phyloP scores from a whole-genome alignment of 1,140 invertebrate species.

The Pachyrhynchus sulphureomaculatus region DNA sequence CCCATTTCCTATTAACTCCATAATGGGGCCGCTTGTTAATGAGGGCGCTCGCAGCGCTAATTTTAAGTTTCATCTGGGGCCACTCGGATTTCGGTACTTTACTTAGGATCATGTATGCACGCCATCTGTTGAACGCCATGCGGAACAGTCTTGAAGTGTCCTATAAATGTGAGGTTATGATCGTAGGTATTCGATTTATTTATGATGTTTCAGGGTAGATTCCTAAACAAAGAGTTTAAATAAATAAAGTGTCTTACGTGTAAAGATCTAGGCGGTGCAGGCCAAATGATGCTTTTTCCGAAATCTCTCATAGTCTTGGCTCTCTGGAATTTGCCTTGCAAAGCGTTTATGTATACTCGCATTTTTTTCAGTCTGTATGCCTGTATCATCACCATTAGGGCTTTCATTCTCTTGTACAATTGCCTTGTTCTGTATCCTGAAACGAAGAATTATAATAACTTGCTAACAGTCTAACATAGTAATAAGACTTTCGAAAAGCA shows the following conservation, averaged over 20 bases:
- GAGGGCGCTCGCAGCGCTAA: constrained; percentile 77
- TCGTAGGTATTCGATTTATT: too few relatives aligned
- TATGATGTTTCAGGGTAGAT: too few relatives aligned
- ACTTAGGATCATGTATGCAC: constrained; percentile 82
- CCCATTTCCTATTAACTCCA: constrained; percentile 84
- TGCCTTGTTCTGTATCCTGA: constrained; percentile 66
- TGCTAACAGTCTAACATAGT: too few relatives aligned
- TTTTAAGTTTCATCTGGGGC: constrained; percentile 80
- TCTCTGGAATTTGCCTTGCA: constrained; percentile 63
- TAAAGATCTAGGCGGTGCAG: constrained; percentile 66
- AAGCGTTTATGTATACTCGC: constrained; percentile 72
- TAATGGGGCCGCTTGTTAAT: constrained; percentile 74
- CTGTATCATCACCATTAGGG: constrained; percentile 77
- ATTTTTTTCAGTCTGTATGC: constrained; percentile 86
- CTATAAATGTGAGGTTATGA: constrained; percentile 2
- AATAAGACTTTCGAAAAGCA: too few relatives aligned
- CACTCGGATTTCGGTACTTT: constrained; percentile 81
- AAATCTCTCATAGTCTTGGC: constrained; percentile 67
- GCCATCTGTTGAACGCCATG: constrained; percentile 70
- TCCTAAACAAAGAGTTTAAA: too few relatives aligned
- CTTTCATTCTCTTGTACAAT: constrained; percentile 81
- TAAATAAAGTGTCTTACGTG: too few relatives aligned
- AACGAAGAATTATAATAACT: constrained; percentile 5
- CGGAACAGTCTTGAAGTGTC: constrained; percentile 17
- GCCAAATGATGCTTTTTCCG: constrained; percentile 81